A percentile compares a stretch with the other conserved stretches of the same genome.
Conservation (phyloP, 2,888 invertebrate species). For the Erebia aethiops region DNA sequence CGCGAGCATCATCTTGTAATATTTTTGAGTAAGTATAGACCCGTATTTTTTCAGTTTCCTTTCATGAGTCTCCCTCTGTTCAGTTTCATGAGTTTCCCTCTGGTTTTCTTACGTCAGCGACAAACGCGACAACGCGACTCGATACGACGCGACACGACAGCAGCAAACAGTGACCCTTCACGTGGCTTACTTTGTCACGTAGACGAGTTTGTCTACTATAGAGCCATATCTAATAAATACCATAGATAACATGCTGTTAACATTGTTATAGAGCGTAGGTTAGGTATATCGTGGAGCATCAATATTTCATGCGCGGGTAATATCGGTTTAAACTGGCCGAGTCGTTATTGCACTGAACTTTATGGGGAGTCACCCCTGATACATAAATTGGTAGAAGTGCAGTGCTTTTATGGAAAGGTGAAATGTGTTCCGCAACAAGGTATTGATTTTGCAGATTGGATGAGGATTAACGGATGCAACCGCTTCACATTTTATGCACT, state of each 20-base stretch:
- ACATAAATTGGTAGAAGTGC: conserved; percentile 77
- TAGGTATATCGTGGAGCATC: conserved; percentile 55
- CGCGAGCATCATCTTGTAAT: too few species aligned
- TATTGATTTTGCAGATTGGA: conserved; percentile 73
- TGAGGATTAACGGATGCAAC: conserved; percentile 53
- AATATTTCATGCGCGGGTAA: conserved; percentile 75
- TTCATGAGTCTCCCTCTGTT: too few species aligned
- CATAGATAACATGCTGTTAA: neutral
- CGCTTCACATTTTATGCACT: conserved; percentile 16
- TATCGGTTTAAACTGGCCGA: conserved; percentile 76
- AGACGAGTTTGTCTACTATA: too few species aligned
- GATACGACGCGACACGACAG: too few species aligned
- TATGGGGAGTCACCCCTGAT: conserved; percentile 74
- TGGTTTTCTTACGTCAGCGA: too few species aligned
- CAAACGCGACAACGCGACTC: too few species aligned
- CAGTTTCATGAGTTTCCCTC: too few species aligned
- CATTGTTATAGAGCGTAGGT: conserved; percentile 40
- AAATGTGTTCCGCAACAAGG: conserved; percentile 63
- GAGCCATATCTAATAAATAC: too few species aligned
- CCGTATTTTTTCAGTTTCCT: too few species aligned
- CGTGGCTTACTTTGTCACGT: too few species aligned
- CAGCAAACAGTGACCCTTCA: too few species aligned
- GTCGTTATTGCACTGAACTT: conserved; percentile 76
- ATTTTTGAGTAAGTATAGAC: too few species aligned
- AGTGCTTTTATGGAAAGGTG: conserved; percentile 70